These are phyloP conservation scores for Plagodis dolabraria DNA, from an alignment of 2,888 invertebrate species.

Conservation along the genomic window DNA sequence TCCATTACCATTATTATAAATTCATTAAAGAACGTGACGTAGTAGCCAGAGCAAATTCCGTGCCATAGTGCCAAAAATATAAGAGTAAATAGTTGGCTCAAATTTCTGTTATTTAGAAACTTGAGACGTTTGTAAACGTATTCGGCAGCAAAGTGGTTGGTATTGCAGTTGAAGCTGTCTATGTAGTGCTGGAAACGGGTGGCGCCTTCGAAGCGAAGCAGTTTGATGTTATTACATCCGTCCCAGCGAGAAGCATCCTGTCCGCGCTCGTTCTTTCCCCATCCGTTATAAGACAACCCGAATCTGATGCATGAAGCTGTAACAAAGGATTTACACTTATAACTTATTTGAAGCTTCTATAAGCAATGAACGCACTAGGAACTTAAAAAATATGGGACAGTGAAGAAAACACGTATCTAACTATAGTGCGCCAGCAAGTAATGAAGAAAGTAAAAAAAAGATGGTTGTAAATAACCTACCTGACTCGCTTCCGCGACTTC, in stretches of 20 bases:
- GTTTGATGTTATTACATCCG: conserved; percentile 94
- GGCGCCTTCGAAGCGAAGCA: conserved; percentile 92
- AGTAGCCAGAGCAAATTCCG: conserved; percentile 97
- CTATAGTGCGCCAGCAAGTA: too few species aligned
- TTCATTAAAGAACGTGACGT: conserved; percentile 95
- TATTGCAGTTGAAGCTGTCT: conserved; percentile 97
- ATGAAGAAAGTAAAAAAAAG: too few species aligned
- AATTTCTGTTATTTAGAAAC: conserved; percentile 92
- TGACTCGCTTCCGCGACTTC: too few species aligned
- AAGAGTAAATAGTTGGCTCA: conserved; percentile 93
- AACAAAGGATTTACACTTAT: conserved; percentile 12
- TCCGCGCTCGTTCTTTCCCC: conserved; percentile 68
- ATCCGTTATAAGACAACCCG: conserved; percentile 94
- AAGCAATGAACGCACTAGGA: too few species aligned
- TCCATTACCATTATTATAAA: conserved; percentile 94
- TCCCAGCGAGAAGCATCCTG: conserved; percentile 87
- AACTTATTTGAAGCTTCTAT: too few species aligned
- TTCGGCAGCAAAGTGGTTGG: conserved; percentile 97
- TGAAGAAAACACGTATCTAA: too few species aligned
- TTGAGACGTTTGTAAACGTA: conserved; percentile 97
- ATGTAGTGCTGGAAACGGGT: conserved; percentile 95
- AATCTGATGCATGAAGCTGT: conserved; percentile 81
- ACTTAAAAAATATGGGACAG: too few species aligned
- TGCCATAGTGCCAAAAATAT: conserved; percentile 98
- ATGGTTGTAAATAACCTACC: too few species aligned